These are phyloP conservation scores for Microtus richardsoni DNA, from an alignment of 2,113 vertebrate species.

Conservation along the genomic window DNA sequence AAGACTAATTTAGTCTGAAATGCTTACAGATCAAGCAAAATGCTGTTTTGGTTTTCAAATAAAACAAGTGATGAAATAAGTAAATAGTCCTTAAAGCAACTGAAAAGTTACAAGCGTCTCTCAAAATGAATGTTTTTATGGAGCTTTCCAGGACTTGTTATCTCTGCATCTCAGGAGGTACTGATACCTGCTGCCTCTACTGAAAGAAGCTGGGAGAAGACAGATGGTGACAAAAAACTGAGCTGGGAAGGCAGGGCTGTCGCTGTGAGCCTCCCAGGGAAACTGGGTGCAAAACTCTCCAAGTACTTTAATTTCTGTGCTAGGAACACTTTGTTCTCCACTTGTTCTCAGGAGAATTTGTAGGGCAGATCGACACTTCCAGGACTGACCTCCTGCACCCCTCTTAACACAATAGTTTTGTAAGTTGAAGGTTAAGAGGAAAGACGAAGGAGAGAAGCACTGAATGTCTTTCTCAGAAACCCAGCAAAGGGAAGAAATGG, in stretches of 20 bases:
- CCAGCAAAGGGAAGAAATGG: not conserved
- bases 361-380: not conserved
- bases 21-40: not conserved
- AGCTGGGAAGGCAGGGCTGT: not conserved
- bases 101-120: not conserved
- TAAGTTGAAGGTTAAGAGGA: not conserved
- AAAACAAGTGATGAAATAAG: not conserved
- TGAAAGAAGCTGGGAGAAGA: not conserved
- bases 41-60: not conserved
- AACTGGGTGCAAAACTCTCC: not conserved
- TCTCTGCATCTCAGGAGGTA: not conserved
- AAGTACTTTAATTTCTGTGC: not conserved
- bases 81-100: not conserved
- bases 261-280: not conserved
- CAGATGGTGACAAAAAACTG: not conserved
- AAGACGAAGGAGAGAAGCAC: not conserved
- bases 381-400: not conserved
- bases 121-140: constrained; percentile 16
- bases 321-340: not conserved
- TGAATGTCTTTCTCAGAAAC: not conserved
- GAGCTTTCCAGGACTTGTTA: not conserved
- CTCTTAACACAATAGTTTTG: not conserved
- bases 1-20: not conserved
- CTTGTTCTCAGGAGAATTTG: not conserved
- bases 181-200: not conserved